Conservation (phyloP, 2,113 vertebrate genomes). For the Brachionichthys hirsutus region DNA sequence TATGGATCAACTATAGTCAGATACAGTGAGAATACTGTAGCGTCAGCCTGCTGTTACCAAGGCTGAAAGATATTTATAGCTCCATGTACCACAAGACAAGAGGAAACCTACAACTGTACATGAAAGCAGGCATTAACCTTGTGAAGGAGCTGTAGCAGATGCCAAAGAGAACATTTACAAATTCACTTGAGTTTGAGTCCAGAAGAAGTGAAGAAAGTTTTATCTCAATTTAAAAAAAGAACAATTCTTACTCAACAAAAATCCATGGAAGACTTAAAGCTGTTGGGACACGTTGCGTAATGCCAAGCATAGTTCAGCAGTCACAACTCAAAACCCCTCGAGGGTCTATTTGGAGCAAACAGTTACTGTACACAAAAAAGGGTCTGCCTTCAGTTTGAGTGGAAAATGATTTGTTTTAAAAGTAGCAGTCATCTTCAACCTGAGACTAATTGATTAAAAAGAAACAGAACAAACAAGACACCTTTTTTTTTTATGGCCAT, state of each 20-base stretch:
- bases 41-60: not conserved
- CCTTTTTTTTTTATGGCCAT: constrained; percentile 59
- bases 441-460: not conserved
- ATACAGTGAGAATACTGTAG: not conserved
- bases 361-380: constrained; percentile 2
- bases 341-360: constrained; percentile 23
- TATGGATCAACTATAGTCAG: not conserved
- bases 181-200: not conserved
- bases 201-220: not conserved
- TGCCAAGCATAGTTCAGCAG: constrained; percentile 28
- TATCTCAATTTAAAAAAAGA: constrained; percentile 1
- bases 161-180: not conserved
- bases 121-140: constrained; percentile 12
- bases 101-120: constrained; percentile 5
- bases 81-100: not conserved
- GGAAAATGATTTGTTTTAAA: constrained; percentile 13
- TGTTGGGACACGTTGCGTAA: constrained; percentile 31
- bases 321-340: not conserved
- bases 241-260: constrained; percentile 1
- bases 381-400: constrained; percentile 2
- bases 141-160: not conserved
- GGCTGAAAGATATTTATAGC: constrained; percentile 13
- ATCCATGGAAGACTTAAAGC: not conserved
- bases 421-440: not conserved
- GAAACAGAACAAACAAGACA: not conserved